phyloP scores from a whole-genome alignment of 2,888 invertebrate species.

The Oscheius myriophilus region DNA sequence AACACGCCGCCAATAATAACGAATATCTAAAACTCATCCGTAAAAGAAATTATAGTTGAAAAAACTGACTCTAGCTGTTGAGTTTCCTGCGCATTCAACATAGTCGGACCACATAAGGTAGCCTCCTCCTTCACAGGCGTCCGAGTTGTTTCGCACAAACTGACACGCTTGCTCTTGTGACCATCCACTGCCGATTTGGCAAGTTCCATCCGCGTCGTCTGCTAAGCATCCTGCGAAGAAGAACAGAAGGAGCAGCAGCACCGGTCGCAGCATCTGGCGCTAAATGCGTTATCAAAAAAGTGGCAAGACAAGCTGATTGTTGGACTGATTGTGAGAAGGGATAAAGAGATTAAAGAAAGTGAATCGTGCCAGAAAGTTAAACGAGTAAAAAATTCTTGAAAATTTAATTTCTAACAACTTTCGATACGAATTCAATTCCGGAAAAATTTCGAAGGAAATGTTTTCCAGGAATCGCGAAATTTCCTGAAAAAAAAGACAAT shows the following conservation, averaged over 20 bases:
- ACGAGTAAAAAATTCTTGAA: no score
- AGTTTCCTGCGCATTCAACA: slow-evolving; percentile 48
- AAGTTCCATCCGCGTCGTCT: slow-evolving; percentile 12
- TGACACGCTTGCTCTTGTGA: slow-evolving; percentile 36
- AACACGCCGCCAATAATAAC: slow-evolving; percentile 45
- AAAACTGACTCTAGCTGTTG: slow-evolving; percentile 33
- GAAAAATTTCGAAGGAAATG: no score
- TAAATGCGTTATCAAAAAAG: background rate
- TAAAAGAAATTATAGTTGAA: background rate
- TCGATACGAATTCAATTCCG: no score
- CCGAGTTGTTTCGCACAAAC: slow-evolving; percentile 50
- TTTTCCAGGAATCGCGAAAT: no score
- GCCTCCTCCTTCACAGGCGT: slow-evolving; percentile 65
- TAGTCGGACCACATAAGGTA: slow-evolving; percentile 59
- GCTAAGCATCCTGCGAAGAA: background rate
- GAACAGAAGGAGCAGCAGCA: background rate
- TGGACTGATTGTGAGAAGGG: background rate
- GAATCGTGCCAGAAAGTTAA: no score
- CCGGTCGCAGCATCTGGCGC: slow-evolving; percentile 10
- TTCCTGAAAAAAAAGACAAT: no score
- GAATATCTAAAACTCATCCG: slow-evolving; percentile 35
- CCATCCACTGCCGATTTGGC: background rate
- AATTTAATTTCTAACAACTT: no score
- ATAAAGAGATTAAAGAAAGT: background rate
- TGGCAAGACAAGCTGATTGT: background rate